A percentile compares a stretch with the other conserved stretches of the same genome.
These are phyloP conservation scores for Rhincodon typus DNA, from an alignment of 2,797 vertebrate genomes.

Conservation along the genomic window DNA sequence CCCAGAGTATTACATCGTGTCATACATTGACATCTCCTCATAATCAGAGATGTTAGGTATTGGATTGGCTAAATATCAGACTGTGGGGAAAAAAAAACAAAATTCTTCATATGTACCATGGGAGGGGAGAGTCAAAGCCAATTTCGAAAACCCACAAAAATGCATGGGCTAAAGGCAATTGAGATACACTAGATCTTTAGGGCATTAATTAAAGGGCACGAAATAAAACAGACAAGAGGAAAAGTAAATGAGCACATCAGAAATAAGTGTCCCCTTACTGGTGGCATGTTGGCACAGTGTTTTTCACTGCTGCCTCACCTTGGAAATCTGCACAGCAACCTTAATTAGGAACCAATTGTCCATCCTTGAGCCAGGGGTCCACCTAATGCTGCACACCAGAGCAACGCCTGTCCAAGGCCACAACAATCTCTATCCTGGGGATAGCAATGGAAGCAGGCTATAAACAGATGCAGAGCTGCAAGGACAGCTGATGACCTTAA, in stretches of 20 bases:
- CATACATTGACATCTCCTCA: too few relatives aligned
- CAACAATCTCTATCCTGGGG: too few relatives aligned
- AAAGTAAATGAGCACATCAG: not conserved
- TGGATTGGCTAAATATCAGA: not conserved
- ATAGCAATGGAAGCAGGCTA: not conserved
- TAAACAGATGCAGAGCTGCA: not conserved
- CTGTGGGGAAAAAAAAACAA: not conserved
- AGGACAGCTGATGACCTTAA: not conserved
- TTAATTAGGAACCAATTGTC: too few relatives aligned
- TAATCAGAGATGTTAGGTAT: not conserved
- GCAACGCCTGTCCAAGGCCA: not conserved
- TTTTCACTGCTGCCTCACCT: too few relatives aligned
- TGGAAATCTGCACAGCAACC: too few relatives aligned
- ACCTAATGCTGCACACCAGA: not conserved
- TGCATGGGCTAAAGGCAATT: not conserved
- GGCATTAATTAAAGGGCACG: not conserved
- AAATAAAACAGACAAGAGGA: not conserved
- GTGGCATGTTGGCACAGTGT: too few relatives aligned
- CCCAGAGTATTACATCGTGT: too few relatives aligned
- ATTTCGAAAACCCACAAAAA: not conserved
- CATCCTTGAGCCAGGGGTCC: not conserved
- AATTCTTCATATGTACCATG: not conserved
- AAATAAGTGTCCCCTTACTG: not conserved
- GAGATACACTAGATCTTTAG: not conserved
- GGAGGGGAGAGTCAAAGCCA: not conserved